Percentiles rank a stretch among this genome's conserved stretches.
These are phyloP conservation scores for Astreopora myriophthalma DNA, from an alignment of 64 coral and sea anemone species.

Conservation along the genomic window DNA sequence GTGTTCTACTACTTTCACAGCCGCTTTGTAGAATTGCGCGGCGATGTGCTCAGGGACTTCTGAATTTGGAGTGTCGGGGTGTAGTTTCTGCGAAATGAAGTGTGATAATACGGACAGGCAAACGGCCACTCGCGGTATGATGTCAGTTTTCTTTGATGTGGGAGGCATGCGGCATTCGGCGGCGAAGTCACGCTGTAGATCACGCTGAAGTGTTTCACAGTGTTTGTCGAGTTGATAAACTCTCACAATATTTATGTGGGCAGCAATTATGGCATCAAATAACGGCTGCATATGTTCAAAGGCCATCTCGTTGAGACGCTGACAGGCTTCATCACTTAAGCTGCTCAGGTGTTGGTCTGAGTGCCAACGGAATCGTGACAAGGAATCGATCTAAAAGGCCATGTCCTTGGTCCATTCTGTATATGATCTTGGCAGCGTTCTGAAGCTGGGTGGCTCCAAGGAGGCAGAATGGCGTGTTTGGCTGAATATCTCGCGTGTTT, in stretches of 20 bases:
- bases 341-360: not conserved
- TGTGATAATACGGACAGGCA: not conserved
- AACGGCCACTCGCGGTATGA: not conserved
- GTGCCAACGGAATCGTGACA: not conserved
- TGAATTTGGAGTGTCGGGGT: not conserved
- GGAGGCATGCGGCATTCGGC: not conserved
- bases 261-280: not conserved
- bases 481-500: not conserved
- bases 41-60: not conserved
- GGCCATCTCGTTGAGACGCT: not conserved
- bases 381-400: not conserved
- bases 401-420: not conserved
- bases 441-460: conserved; percentile 44
- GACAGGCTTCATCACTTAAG: not conserved
- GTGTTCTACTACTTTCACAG: not conserved
- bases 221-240: not conserved
- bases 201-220: not conserved
- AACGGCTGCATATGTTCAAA: not conserved
- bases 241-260: not conserved
- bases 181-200: not conserved
- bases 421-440: conserved; percentile 35
- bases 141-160: not conserved
- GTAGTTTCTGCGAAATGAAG: not conserved
- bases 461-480: conserved; percentile 39
- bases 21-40: not conserved